Evolutionary conservation across 2,797 vertebrate species (phyloP).

Genomic region (Eospalax fontanierii): DNA sequence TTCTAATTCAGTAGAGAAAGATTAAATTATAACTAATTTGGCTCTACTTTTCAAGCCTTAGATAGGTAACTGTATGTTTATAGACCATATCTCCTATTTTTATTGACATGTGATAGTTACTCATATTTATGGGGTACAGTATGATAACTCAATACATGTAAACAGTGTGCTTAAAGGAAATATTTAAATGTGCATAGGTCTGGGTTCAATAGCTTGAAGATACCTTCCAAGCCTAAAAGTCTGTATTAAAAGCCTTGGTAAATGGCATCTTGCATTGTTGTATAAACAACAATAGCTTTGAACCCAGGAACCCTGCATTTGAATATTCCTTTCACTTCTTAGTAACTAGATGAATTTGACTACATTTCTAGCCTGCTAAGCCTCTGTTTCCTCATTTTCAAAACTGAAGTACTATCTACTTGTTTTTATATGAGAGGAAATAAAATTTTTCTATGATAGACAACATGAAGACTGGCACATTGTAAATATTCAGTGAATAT

Average conservation of each 20-base stretch:
- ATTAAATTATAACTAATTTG: background rate
- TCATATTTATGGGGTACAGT: background rate
- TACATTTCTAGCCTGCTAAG: slow-evolving; percentile 41
- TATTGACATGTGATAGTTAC: background rate
- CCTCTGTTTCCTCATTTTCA: slow-evolving; percentile 14
- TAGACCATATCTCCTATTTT: background rate
- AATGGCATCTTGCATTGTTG: background rate
- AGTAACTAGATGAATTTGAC: background rate
- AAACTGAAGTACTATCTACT: background rate
- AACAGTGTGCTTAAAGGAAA: background rate
- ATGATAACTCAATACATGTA: background rate
- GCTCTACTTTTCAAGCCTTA: slow-evolving; percentile 30
- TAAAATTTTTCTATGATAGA: slow-evolving; percentile 6
- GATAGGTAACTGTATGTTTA: background rate
- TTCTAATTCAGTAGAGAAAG: background rate
- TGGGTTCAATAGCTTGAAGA: slow-evolving; percentile 29
- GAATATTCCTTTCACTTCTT: slow-evolving; percentile 19
- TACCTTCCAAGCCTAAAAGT: slow-evolving; percentile 40
- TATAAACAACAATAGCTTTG: slow-evolving; percentile 2
- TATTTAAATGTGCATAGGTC: background rate
- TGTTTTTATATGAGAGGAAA: background rate
- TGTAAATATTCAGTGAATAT: background rate
- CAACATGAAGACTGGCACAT: background rate
- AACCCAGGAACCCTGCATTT: background rate
- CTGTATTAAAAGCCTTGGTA: background rate